Evolutionary conservation across 2,888 invertebrate genomes (phyloP).

Genomic region (Pseudococcus longispinus): DNA sequence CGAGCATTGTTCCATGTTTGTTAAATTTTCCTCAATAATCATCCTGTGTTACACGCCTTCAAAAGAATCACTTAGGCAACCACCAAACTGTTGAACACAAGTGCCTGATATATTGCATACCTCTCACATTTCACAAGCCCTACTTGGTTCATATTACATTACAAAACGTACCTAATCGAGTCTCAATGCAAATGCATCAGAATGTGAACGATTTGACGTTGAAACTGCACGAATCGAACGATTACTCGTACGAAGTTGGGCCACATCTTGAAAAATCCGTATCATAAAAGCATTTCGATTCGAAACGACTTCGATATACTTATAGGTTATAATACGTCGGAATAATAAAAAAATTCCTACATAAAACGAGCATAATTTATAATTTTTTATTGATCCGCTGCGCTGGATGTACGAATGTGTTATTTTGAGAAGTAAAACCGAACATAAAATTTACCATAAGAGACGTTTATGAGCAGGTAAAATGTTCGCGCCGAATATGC

Average conservation of each 20-base stretch:
- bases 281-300: conserved; percentile 10
- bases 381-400: conserved; percentile 43
- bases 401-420: conserved; percentile 41
- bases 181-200: neutral
- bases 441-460: conserved; percentile 48
- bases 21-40: too few species aligned
- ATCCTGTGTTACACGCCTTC: too few species aligned
- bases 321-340: neutral
- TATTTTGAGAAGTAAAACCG: conserved; percentile 48
- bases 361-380: conserved; percentile 49
- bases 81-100: neutral
- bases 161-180: neutral
- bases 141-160: neutral
- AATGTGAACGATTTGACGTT: neutral
- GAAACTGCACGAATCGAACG: neutral
- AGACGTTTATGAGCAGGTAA: conserved; percentile 33
- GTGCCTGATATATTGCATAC: neutral
- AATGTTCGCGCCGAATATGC: conserved; percentile 9
- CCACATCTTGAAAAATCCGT: neutral
- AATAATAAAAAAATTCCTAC: conserved; percentile 29
- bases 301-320: neutral
- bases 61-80: neutral
- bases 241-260: neutral
- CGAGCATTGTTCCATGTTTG: too few species aligned
- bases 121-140: neutral